Base-by-base conservation (phyloP, 2,797 vertebrate species). In the Rhinichthys osculus region DNA sequence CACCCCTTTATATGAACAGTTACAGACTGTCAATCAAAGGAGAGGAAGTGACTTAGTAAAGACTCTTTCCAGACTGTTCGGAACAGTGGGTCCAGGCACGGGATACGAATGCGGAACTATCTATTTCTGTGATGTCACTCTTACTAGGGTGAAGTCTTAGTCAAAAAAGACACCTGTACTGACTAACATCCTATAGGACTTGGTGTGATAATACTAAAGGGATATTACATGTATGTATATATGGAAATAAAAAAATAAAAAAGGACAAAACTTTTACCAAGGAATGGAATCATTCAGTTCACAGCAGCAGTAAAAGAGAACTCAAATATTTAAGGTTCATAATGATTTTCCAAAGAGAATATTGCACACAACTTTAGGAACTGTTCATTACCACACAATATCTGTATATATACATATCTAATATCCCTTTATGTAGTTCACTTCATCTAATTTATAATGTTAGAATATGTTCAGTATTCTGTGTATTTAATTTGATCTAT, bases 401-500 rank as follows among this genome's bases (percentile, higher is more conserved):
- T 92, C 91, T 91, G 87, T 92, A 91, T 90, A 91, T 90, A 88
- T 92, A 90, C 90, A 90, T 89, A 88, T 85, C 81, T 89, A 90
- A 91, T 92, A 91, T 93, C 92, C 91, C 90, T 92, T 89, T 91
- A 89, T 91, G 84, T 93, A 89, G 89, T 64, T 86, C 88, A 90
- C 87, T 90, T 87, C 91, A 89, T 92, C 86, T 94, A 89, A 95
- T 95, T 95, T 94, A 95, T 94, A 89, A 86, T 89, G 84, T 86
- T 93, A 94, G 91, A 94, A 86, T 88, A 88, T 92, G 78, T 96
- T 96, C 95, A 97, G 94, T 97, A 97, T 97, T 97, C 93, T 95
- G 94, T 96, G 95, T 97, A 97, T 97, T 97, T 97, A 97, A 97
- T 96, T 96, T 96, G 93, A 95, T 93, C 94, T 95, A 95, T 95